These are phyloP conservation scores for Spisula solida DNA, from an alignment of 2,888 invertebrate species.

Conservation along the genomic window DNA sequence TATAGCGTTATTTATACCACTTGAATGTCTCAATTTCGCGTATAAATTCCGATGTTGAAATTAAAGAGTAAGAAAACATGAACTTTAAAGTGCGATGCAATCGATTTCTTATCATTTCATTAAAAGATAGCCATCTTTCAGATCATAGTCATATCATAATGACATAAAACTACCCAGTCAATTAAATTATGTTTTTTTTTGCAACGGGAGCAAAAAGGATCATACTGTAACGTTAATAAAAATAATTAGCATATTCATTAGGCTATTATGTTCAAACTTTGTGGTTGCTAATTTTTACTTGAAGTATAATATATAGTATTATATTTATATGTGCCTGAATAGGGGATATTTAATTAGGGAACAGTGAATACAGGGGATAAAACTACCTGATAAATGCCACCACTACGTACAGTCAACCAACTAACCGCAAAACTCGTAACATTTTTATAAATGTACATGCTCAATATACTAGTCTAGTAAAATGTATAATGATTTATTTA, in stretches of 20 bases:
- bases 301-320: not conserved
- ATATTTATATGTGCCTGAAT: not conserved
- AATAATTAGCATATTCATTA: slow-evolving; percentile 28
- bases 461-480: no score
- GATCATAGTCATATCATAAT: not conserved
- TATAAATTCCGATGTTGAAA: slow-evolving; percentile 13
- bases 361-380: no score
- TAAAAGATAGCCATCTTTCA: slow-evolving; percentile 9
- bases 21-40: slow-evolving; percentile 24
- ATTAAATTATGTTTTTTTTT: slow-evolving; percentile 15
- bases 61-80: not conserved
- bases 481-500: no score
- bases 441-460: no score
- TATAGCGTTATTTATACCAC: not conserved
- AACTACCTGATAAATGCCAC: no score
- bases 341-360: not conserved
- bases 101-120: slow-evolving; percentile 22
- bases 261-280: not conserved
- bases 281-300: not conserved
- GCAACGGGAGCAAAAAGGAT: not conserved
- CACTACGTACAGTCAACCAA: no score
- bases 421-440: no score
- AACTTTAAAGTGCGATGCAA: slow-evolving; percentile 10
- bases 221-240: not conserved
- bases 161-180: not conserved